phyloP scores from a whole-genome alignment of 1,140 invertebrate species.

The Megathymus violae region DNA sequence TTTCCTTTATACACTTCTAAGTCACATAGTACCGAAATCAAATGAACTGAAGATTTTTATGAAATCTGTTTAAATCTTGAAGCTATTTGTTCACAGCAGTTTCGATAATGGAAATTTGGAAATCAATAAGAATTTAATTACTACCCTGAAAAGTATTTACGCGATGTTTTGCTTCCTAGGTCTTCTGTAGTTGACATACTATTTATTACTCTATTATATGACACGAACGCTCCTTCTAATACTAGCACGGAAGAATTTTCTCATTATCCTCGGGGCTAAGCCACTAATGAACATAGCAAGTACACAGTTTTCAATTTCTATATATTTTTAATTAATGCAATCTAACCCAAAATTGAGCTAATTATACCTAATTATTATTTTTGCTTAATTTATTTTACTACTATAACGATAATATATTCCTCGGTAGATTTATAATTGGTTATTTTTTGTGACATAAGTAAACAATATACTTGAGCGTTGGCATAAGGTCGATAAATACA shows the following conservation, averaged over 20 bases:
- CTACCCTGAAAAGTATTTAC: constrained; percentile 15
- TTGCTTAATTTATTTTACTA: no score
- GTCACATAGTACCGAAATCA: constrained; percentile 52
- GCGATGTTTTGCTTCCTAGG: constrained; percentile 9
- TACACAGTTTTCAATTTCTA: no score
- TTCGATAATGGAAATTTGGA: constrained; percentile 41
- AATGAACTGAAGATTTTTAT: constrained; percentile 57
- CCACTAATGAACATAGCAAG: no score
- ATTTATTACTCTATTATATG: neutral
- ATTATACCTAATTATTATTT: no score
- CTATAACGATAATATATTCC: no score
- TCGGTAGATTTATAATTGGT: no score
- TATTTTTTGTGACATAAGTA: no score
- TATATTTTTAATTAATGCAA: no score
- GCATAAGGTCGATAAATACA: no score
- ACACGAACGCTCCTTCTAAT: neutral
- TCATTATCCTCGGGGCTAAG: neutral
- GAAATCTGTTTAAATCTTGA: constrained; percentile 53
- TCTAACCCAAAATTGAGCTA: no score
- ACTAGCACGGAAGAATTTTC: neutral
- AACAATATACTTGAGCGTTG: no score
- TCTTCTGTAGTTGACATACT: constrained; percentile 8
- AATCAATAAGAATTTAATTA: constrained; percentile 38
- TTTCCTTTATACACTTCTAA: constrained; percentile 57
- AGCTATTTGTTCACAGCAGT: constrained; percentile 30